Conservation (phyloP, 1,140 invertebrate genomes). For the Diuraphis noxia region DNA sequence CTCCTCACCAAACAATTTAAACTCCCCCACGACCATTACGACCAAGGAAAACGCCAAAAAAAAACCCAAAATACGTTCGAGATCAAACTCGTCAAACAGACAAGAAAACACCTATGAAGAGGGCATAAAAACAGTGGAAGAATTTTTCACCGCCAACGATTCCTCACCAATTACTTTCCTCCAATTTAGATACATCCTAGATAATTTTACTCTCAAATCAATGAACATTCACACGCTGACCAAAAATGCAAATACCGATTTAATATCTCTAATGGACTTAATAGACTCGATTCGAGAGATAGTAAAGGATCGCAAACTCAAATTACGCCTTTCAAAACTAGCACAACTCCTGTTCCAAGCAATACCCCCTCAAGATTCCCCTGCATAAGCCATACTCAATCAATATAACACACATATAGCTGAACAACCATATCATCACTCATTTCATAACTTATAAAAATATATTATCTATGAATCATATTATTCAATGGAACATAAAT, state of each 20-base stretch:
- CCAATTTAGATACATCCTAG: neutral
- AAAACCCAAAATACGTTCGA: neutral
- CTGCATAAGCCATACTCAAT: neutral
- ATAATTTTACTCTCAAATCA: neutral
- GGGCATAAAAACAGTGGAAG: neutral
- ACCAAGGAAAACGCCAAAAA: neutral
- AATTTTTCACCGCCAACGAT: neutral
- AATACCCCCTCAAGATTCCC: neutral
- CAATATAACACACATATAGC: neutral
- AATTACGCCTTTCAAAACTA: neutral
- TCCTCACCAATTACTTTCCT: neutral
- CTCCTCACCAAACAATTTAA: neutral
- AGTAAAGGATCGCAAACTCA: neutral
- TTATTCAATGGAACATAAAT: neutral
- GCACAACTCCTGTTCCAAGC: neutral
- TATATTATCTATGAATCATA: too few species aligned
- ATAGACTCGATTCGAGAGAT: neutral
- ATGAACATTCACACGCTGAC: neutral
- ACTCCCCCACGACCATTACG: neutral
- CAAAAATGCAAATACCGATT: neutral
- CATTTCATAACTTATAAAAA: too few species aligned
- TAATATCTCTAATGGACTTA: neutral
- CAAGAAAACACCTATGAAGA: neutral
- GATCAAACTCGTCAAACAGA: neutral
- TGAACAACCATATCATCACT: too few species aligned